Evolutionary conservation across 2,113 vertebrate species (phyloP).

Genomic region (Astatotilapia flaviijosephi): DNA sequence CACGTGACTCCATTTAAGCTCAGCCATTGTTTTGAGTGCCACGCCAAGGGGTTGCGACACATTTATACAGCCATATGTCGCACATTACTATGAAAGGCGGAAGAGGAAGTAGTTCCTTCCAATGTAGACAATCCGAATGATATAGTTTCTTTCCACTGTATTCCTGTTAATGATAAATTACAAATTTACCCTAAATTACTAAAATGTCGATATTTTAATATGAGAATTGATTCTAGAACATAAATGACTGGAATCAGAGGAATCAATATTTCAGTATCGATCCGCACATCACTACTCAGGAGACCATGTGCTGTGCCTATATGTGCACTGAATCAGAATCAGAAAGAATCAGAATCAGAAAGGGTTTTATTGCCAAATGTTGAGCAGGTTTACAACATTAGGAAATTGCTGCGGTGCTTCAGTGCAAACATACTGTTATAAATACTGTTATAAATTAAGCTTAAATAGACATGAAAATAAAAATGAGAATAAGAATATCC

Average conservation of each 20-base stretch:
- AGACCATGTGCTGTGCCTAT: too few relatives aligned
- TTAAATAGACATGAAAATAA: too few relatives aligned
- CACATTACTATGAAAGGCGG: neutral
- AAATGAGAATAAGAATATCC: too few relatives aligned
- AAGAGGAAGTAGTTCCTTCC: neutral
- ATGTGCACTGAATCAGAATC: too few relatives aligned
- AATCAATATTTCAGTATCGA: fast-evolving
- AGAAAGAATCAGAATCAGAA: too few relatives aligned
- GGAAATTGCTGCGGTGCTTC: too few relatives aligned
- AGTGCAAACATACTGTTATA: too few relatives aligned
- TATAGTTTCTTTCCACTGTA: neutral
- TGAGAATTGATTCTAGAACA: neutral
- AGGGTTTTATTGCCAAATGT: too few relatives aligned
- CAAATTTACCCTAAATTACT: neutral
- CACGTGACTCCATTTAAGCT: fast-evolving
- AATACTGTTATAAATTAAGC: too few relatives aligned
- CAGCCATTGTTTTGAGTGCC: neutral
- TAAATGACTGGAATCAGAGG: neutral
- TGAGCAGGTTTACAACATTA: too few relatives aligned
- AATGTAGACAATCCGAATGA: neutral
- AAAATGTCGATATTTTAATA: neutral
- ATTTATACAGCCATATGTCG: fast-evolving
- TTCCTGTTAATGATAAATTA: neutral
- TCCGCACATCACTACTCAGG: neutral
- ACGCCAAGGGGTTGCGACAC: neutral